phyloP scores from a whole-genome alignment of 2,888 invertebrate species.

The Catocala sponsa region DNA sequence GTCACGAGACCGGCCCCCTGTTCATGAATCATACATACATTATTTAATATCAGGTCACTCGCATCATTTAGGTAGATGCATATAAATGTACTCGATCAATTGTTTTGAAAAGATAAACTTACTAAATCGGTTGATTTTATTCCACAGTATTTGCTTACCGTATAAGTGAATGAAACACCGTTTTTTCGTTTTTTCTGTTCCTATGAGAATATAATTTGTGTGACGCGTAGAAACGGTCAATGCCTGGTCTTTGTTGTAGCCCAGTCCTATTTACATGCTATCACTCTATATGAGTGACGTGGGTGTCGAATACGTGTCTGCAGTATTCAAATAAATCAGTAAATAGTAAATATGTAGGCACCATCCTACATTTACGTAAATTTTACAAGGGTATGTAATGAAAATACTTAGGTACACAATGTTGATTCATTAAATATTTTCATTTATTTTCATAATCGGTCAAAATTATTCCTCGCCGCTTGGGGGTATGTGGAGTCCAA shows the following conservation, averaged over 20 bases:
- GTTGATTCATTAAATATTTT: too few species aligned
- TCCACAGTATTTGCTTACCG: too few species aligned
- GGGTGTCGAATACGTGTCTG: too few species aligned
- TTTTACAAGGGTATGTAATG: too few species aligned
- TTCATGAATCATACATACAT: slow-evolving; percentile 38
- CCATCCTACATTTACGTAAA: too few species aligned
- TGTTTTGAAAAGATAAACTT: background rate
- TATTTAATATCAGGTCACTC: slow-evolving; percentile 16
- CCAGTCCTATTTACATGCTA: slow-evolving; percentile 16
- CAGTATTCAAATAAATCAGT: too few species aligned
- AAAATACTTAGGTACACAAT: too few species aligned
- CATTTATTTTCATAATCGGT: too few species aligned
- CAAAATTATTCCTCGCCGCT: too few species aligned
- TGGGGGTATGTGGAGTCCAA: too few species aligned
- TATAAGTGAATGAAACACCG: too few species aligned
- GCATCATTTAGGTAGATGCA: slow-evolving; percentile 7
- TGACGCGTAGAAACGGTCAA: slow-evolving; percentile 17
- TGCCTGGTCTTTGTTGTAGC: slow-evolving; percentile 14
- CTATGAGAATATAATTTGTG: background rate
- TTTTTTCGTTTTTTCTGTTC: background rate
- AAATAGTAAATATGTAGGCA: too few species aligned
- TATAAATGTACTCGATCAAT: slow-evolving; percentile 4
- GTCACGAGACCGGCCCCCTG: slow-evolving; percentile 29
- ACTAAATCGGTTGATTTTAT: background rate
- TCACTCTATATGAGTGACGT: background rate